Evolutionary conservation across 2,888 invertebrate genomes (phyloP), one percentile per base, ranked within the genome.

Genomic region (Rhagium mordax): DNA sequence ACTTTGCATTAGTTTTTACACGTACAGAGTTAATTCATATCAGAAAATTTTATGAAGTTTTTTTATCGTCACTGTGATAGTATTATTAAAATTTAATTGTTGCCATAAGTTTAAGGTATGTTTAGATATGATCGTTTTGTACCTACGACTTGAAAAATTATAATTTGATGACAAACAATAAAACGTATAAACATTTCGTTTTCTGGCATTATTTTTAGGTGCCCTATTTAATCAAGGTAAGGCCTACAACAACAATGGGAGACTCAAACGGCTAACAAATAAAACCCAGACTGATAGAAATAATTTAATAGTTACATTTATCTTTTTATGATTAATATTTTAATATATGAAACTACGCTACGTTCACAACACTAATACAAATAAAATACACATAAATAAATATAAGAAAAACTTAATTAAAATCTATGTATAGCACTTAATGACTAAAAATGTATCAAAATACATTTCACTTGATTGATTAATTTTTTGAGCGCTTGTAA

Each of bases 321-420:
- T 71, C 70, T 77, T 74, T n/a, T 64, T 33, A 67, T 72, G 69
- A 70, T 72, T 69, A 71, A 74, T 77, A 74, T 75, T 73, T 74
- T 74, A 57, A 20, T 74, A 76, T 80, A 80, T 74, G 74, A 78
- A 81, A 81, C 78, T 80, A 79, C 78, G 73, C 79, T 81, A 81
- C 78, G 76, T 74, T 75, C 81, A 82, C 82, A 78, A 82, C 82
- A 81, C 75, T 79, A 80, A 80, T 81, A 81, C 79, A 82, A 81
- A 79, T 79, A 79, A 81, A 78, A 74, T 79, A 80, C 77, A 81
- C 78, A 79, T 81, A 81, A 74, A 78, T 82, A 79, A 80, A 76
- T 80, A 80, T 80, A 80, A 74, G 74, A 72, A 72, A 74, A 72
- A 61, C n/a, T 48, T 21, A 61, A 69, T 57, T 68, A 75, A 64